Evolutionary conservation across 2,888 invertebrate species (phyloP).

Genomic region (Salticus scenicus): DNA sequence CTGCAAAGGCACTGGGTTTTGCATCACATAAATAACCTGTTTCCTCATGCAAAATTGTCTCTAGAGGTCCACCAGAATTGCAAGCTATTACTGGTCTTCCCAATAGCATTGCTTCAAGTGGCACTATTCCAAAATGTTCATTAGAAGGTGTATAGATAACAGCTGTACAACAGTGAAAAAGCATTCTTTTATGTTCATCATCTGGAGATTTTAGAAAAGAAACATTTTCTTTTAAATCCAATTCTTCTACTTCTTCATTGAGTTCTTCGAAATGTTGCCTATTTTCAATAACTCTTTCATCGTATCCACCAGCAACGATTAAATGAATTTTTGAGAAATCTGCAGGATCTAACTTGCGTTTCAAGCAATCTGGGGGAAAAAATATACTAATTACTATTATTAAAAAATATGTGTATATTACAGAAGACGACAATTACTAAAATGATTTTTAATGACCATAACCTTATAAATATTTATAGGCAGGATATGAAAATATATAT

Average conservation of each 20-base stretch:
- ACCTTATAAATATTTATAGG: too few relatives aligned
- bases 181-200: constrained; percentile 87
- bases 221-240: constrained; percentile 83
- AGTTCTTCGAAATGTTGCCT: constrained; percentile 88
- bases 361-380: constrained; percentile 71
- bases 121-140: constrained; percentile 99
- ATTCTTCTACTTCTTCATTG: constrained; percentile 80
- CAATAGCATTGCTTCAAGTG: constrained; percentile 97
- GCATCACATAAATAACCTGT: constrained; percentile 89
- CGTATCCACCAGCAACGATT: constrained; percentile 97
- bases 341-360: constrained; percentile 54
- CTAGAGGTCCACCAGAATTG: constrained; percentile 95
- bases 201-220: constrained; percentile 91
- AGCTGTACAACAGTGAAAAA: constrained; percentile 86
- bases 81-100: constrained; percentile 95
- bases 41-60: constrained; percentile 87
- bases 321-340: constrained; percentile 80
- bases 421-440: background rate
- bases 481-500: too few relatives aligned
- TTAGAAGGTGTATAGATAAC: constrained; percentile 95
- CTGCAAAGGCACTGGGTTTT: constrained; percentile 83
- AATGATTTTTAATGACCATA: too few relatives aligned
- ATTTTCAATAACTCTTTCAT: constrained; percentile 90
- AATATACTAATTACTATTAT: background rate
- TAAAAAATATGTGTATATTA: too few relatives aligned